Base-by-base conservation (phyloP, 2,113 vertebrate genomes). In the Syngnathoides biaculeatus region DNA sequence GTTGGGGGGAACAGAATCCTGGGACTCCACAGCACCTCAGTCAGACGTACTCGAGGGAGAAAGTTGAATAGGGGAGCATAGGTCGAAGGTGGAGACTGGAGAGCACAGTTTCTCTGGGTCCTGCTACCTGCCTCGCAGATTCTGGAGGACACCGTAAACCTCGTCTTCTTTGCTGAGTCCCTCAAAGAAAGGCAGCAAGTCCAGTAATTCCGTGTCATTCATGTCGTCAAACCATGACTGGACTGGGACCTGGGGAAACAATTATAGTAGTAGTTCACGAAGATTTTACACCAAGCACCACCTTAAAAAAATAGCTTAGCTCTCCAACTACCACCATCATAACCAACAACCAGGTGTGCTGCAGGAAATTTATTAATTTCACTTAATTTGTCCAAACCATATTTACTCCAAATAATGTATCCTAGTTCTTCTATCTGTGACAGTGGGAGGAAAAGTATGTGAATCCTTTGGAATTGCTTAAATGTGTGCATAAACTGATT, bases 141-240 rank as follows among this genome's bases (percentile, higher is more conserved):
- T 93, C 87, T 97, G 95, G 81, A 99, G 92, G 86, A 95, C 93
- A 70, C 92, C 93, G 74, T 98, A 99, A 85, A 99, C 95, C 68
- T 96, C 94, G 19, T 98, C 95, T 74, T 98, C 97, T 88, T 93
- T 94, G 92, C 97, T 98, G 85, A 99, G 93, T 91, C 95, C 96
- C 92, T 98, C 97, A 68, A 99, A 99, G 94, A 99, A 96, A 78
- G 97, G 97, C 91, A 99, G 94, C 89, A 99, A 94, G 86, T 98
- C 97, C 91, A 97, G 91, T 82, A 99, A 93, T 89, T 99, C 97
- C 0, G 95, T 98, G 92, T 99, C 97, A 26, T 93, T 93, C 94
- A 98, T 95, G 89, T 99, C 97, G 63, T 99, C 97, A 71, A 99
- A 99, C 97, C 97, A 99, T 77, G 97, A 99, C 88, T 97, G 95